Evolutionary conservation across 2,113 vertebrate genomes (phyloP).

Genomic region (Uria lomvia): DNA sequence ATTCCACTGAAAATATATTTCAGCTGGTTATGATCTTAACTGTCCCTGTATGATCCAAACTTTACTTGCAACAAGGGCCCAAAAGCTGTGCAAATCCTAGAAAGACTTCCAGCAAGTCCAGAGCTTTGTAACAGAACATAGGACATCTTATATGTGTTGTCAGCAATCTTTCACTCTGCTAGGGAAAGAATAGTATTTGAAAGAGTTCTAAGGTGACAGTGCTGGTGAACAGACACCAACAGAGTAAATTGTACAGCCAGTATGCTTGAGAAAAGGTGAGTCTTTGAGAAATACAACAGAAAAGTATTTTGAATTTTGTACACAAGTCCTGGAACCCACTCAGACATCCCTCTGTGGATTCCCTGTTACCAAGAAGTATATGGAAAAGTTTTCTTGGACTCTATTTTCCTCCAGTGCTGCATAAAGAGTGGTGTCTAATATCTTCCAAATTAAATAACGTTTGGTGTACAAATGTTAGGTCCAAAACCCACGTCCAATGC

Average conservation of each 20-base stretch:
- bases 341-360: background rate
- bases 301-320: background rate
- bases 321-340: background rate
- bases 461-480: constrained; percentile 1
- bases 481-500: background rate
- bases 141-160: background rate
- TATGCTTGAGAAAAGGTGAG: background rate
- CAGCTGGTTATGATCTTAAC: background rate
- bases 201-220: background rate
- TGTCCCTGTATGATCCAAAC: background rate
- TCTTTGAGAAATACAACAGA: background rate
- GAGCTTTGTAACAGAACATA: background rate
- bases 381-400: background rate
- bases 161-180: background rate
- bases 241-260: background rate
- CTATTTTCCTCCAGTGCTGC: background rate
- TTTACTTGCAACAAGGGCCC: background rate
- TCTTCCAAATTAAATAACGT: constrained; percentile 40
- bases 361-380: background rate
- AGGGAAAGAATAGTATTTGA: background rate
- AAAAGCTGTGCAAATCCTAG: background rate
- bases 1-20: background rate
- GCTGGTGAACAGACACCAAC: background rate
- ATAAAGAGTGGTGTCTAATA: background rate
- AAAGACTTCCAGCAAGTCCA: background rate